Evolutionary conservation across 2,797 vertebrate genomes (phyloP), one percentile per base, ranked within the genome.

Genomic region (Otus scops): DNA sequence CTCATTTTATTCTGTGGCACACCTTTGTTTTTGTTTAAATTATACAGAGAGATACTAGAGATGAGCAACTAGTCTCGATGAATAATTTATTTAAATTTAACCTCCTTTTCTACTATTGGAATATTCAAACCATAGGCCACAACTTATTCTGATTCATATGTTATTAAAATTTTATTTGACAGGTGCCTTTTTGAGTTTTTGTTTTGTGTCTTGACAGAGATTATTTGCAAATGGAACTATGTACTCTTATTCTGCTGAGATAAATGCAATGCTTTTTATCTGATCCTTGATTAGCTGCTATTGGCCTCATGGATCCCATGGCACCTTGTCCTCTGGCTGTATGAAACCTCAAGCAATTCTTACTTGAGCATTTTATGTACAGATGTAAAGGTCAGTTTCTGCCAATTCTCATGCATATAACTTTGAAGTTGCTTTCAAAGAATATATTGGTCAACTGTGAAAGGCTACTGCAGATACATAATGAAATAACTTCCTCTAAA

Each of bases 161-260:
- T 92, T 95, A 96, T 95, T 95, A 95, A 96, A 95, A 93, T 97
- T 97, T 95, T 79, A 94, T 94, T 96, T 95, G 91, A 95, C 93
- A 96, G 93, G 91, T 95, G 92, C 86, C 85, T 93, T 86, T 80
- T 56, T 80, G 82, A 94, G 61, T 95, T 97, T 91, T 91, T 96
- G 53, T 86, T 95, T 92, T 73, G 76, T 85, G 77, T 74, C 84
- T 94, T 78, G 90, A 89, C 86, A 65, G 80, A 0, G 4, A 76
- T 88, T 95, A 75, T 93, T 91, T 95, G 78, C 89, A 97, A 96
- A 95, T 53, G 75, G 67, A 95, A 18, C 64, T 69, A 50, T 61
- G 51, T 68, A 41, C 64, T 87, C 28, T 79, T 82, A 76, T 78
- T 85, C 88, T 48, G 14, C 48, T 67, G 57, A 89, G 94, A 92